These are phyloP conservation scores for Anseranas semipalmata DNA, from an alignment of 2,113 vertebrate species.

Conservation along the genomic window DNA sequence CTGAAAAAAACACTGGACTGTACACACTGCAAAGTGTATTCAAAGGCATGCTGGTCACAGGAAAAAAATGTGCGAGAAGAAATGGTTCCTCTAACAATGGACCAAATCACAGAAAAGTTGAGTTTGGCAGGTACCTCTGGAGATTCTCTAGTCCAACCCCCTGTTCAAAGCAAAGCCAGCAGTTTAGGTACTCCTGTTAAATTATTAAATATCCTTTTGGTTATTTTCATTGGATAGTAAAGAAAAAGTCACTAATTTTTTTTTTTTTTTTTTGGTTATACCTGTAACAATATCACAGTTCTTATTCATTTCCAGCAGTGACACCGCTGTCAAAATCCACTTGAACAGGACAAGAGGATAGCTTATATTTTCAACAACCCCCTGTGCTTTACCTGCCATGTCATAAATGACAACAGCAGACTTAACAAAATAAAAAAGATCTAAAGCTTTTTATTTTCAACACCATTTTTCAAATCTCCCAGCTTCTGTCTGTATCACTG, in stretches of 20 bases:
- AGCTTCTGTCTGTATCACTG: not conserved
- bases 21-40: not conserved
- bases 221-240: not conserved
- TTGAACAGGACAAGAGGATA: not conserved
- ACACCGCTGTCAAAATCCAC: not conserved
- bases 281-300: not conserved
- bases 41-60: not conserved
- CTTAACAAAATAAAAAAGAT: not conserved
- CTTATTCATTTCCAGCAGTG: not conserved
- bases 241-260: not conserved
- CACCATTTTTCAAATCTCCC: not conserved
- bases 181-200: not conserved
- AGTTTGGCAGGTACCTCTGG: not conserved
- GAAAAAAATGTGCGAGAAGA: not conserved
- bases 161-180: not conserved
- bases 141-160: not conserved
- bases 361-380: conserved; percentile 17
- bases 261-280: conserved; percentile 2
- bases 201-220: not conserved
- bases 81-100: not conserved
- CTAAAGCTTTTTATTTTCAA: conserved; percentile 12
- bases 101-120: not conserved
- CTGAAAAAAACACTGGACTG: not conserved
- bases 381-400: not conserved
- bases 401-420: not conserved